Evolutionary conservation across 2,113 vertebrate genomes (phyloP), one percentile per base, ranked within the genome.

Genomic region (Callipepla squamata): DNA sequence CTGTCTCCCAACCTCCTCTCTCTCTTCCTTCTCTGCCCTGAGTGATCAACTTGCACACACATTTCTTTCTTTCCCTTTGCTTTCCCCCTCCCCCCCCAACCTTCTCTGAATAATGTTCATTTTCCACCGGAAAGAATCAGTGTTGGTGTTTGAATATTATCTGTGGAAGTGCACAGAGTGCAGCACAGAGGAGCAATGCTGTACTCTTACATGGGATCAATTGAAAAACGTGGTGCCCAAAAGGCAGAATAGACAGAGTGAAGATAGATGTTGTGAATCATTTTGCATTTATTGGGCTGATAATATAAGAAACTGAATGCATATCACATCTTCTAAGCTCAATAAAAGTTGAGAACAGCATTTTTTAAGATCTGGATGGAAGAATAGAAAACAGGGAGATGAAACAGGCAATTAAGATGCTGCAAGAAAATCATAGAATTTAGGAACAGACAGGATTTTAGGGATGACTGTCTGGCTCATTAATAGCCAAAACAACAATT

Each of bases 251-350:
- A 89, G 44, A 63, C 45, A 63, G 38, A 83, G 55, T 85, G 89
- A 85, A 70, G 66, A 89, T 3, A 87, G 72, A 93, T 3, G 15
- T 78, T 65, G 73, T 75, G 85, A 93, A 90, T 88, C 8, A 83
- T 94, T 88, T 94, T 88, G 90, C 51, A 94, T 94, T 88, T 96
- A 88, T 72, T 92, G 72, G 65, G 38, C 51, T 90, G 76, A 78
- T 93, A 93, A 95, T 86, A 68, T 80, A 96, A 95, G 92, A 83
- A 47, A 48, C 42, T 32, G 32, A 91, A 84, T 70, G 85, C 4
- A 1, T 47, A 91, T 85, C 78, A 80, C 67, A 93, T 63, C 78
- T 83, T 80, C 75, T 47, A 68, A 85, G 65, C 63, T 90, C 85
- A 91, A 78, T 90, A 85, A 83, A 89, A 91, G 10, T 28, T 85